A percentile compares a stretch with the other conserved stretches of the same genome.
Evolutionary conservation across 2,797 vertebrate species (phyloP).

Genomic region (Okamejei kenojei): DNA sequence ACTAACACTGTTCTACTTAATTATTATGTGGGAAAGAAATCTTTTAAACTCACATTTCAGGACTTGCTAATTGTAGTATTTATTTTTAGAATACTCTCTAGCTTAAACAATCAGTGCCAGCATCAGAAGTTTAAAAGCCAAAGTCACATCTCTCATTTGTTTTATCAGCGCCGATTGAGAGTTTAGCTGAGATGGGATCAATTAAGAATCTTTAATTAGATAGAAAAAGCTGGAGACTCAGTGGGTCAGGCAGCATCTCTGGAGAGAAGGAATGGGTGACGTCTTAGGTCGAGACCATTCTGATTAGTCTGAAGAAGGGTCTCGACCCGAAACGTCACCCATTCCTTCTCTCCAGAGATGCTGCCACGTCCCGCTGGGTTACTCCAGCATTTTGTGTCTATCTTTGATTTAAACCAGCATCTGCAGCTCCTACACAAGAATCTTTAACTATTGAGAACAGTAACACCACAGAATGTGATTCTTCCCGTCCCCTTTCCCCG

Average conservation of each 20-base stretch:
- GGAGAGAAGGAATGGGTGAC: too few species aligned
- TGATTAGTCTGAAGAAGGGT: too few species aligned
- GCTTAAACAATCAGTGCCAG: background rate
- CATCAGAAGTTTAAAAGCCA: background rate
- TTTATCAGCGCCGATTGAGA: background rate
- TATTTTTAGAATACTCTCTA: background rate
- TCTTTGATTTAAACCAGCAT: too few species aligned
- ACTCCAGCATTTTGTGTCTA: too few species aligned
- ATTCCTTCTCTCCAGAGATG: too few species aligned
- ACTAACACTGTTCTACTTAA: background rate
- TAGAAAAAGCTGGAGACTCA: too few species aligned
- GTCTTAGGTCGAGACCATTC: too few species aligned
- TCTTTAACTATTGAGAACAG: background rate
- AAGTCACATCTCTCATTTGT: background rate
- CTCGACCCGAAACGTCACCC: too few species aligned
- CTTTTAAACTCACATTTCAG: background rate
- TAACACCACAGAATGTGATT: background rate
- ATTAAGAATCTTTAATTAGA: background rate
- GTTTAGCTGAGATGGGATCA: background rate
- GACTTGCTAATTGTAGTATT: background rate
- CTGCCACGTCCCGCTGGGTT: too few species aligned
- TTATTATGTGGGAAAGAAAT: background rate
- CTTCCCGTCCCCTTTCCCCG: too few species aligned
- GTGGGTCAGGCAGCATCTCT: too few species aligned
- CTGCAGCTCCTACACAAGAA: too few species aligned